Base-by-base conservation (phyloP, 1,140 invertebrate genomes). In the Matsumurasca onukii region DNA sequence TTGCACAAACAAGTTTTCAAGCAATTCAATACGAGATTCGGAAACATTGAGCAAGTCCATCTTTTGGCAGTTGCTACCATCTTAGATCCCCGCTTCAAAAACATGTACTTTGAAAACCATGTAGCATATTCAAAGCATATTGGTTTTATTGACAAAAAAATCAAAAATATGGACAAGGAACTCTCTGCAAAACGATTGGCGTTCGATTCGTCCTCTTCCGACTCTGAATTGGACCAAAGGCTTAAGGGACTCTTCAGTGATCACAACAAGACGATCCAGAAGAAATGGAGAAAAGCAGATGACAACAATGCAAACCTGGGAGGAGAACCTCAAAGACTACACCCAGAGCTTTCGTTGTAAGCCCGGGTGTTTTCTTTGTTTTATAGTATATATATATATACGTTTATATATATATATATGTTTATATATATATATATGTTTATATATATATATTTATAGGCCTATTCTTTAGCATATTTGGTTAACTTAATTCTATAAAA, bases 61-160 rank as follows among this genome's bases (percentile, higher is more conserved):
- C n/a, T n/a, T n/a, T n/a, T n/a, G n/a, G n/a, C n/a, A n/a, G 69
- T 70, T 67, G 75, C 76, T 29, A 78, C 75, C 25, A 75, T 79
- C 71, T 74, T 78, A 65, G 78, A 79, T 65, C 76, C 78, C 70
- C 73, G 77, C 39, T 79, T 78, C 57, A 78, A 78, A 72, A 52
- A 29, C n/a, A n/a, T n/a, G n/a, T n/a, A n/a, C n/a, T n/a, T n/a
- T n/a, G n/a, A n/a, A n/a, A n/a, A n/a, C n/a, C 24, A 66, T 27
- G 39, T 39, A 22, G 31, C 45, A 27, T 55, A 24, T 55, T 55
- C 51, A 27, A 39, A 51, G 48, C 65, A 25, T 51, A 39, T 45
- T 34, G 24, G 34, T 45, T 31, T 45, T 31, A 22, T 45, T 22
- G 25, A 45, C 25, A 65, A 45, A 24, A 24, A 45, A 31, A 25